Base-by-base conservation (phyloP, 2,888 invertebrate species). In the Seira ritae region DNA sequence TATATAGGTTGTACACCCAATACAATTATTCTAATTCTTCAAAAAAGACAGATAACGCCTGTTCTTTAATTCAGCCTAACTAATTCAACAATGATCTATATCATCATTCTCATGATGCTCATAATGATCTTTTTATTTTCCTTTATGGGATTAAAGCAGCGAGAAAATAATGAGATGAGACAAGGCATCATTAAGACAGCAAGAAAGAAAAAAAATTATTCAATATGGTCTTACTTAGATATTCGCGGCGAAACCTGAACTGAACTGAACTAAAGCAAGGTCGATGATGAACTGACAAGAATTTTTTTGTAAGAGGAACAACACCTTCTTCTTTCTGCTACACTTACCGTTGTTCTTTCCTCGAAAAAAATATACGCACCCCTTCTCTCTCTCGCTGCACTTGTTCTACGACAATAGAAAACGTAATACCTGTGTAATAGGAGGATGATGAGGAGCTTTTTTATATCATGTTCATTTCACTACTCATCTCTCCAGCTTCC, bases 21-120 rank as follows among this genome's bases (percentile, higher is more conserved):
- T n/a, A 80, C 50, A 81, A 81, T 76, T 71, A 70, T 62, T 75
- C 37, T 71, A 72, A 66, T 82, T 75, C 69, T 81, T 81, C 75
- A 81, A 81, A 71, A 81, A 66, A 75, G 75, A 81, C 69, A 19
- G 65, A 80, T 74, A n/a, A 80, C 74, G 74, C 68, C 69, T 80
- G 74, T 80, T 73, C 74, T 69, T 80, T 80, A 70, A 80, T 80
- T 74, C 80, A 76, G 71, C 75, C 71, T 66, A 75, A 80, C 80
- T 80, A 80, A 80, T 81, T 75, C 76, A 82, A 77, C 72, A 82
- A 82, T 76, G 82, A 82, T 82, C 82, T 72, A 71, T 71, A 82
- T 82, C 76, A 77, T 76, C 76, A 77, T 76, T 70, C 67, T 46
- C 78, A 78, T 78, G 23, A 55, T 17, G n/a, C n/a, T n/a, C n/a